Base-by-base conservation (phyloP, 2,113 vertebrate genomes). In the Asarcornis scutulata region DNA sequence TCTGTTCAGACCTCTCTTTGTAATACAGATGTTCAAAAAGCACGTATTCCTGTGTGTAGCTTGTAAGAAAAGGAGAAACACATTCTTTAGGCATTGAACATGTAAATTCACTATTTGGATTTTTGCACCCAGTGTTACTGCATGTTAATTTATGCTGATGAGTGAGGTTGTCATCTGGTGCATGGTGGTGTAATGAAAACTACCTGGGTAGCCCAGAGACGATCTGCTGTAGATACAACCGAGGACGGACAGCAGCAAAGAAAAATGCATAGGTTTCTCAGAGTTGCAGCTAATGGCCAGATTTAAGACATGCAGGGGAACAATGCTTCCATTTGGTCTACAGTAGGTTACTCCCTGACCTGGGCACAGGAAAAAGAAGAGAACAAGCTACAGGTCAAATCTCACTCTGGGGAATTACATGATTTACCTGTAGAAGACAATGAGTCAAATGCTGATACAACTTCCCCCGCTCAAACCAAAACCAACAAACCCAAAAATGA, bases 1-100 rank as follows among this genome's bases (percentile, higher is more conserved):
- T 92, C 27, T 76, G 17, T 78, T 63, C 46, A 59, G 44, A 11
- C 13, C 27, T 52, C 5, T 83, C 38, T 60, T 46, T 73, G 29
- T 56, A 63, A 55, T 3, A 56, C 21, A 7, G 25, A 89, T 36
- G 42, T 83, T 93, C 18, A 90, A 79, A 79, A 52, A 46, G 5
- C 0, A 6, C 1, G 1, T 34, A 36, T 22, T 73, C 6, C 12
- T 95, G 26, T 4, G 7, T 2, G 2, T 4, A 80, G 17, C 31
- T 66, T 63, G 34, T 40, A 62, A 94, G 58, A 64, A 80, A 77
- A 66, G 71, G n/a, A 34, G 36, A 44, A 75, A 23, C 2, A 15
- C 22, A 38, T 62, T 44, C 27, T 36, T 67, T 67, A 40, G 20
- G 84, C 1, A n/a, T 17, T 58, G 53, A 13, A 23, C 12, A 10